Evolutionary conservation across 2,797 vertebrate species (phyloP).

Genomic region (Enteromius trimaculatus): DNA sequence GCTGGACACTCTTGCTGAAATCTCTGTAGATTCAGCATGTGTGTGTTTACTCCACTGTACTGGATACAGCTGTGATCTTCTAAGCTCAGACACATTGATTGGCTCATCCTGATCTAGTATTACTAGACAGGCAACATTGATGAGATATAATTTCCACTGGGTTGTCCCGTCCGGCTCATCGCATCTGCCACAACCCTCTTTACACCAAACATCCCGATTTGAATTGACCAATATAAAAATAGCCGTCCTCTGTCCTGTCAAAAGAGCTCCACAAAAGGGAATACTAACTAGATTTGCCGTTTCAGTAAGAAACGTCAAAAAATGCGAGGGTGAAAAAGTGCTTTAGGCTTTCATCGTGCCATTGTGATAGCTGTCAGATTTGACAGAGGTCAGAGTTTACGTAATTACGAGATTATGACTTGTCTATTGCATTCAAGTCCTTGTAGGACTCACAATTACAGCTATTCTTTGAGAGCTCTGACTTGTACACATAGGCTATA

Average conservation of each 20-base stretch:
- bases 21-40: neutral
- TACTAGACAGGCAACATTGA: slow-evolving; percentile 29
- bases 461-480: neutral
- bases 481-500: neutral
- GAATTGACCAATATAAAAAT: slow-evolving; percentile 15
- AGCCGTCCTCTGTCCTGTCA: neutral
- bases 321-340: neutral
- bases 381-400: neutral
- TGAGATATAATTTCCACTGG: slow-evolving; percentile 27
- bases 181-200: slow-evolving; percentile 23
- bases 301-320: neutral
- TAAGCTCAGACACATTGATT: slow-evolving; percentile 45
- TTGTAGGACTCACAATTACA: neutral
- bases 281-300: neutral
- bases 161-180: slow-evolving; percentile 4
- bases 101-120: slow-evolving; percentile 32
- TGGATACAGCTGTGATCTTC: slow-evolving; percentile 47
- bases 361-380: neutral
- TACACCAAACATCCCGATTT: slow-evolving; percentile 14
- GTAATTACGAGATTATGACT: neutral
- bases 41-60: slow-evolving; percentile 16
- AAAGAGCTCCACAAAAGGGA: neutral
- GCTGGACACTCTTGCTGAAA: slow-evolving; percentile 42
- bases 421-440: neutral
- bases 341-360: neutral